Evolutionary conservation across 2,113 vertebrate genomes (phyloP).

Genomic region (Rhinolophus sinicus): DNA sequence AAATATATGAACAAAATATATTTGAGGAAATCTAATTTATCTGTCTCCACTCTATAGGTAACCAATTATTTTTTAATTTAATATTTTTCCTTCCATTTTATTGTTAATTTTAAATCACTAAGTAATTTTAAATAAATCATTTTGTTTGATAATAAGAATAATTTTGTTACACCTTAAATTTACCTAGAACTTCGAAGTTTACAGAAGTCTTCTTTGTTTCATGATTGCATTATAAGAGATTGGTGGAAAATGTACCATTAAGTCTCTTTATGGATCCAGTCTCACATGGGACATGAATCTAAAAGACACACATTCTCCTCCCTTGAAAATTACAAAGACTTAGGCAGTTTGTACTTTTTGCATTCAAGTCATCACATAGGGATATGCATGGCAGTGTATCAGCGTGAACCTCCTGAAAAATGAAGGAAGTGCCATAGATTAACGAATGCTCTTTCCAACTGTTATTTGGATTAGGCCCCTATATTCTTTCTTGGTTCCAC

Average conservation of each 20-base stretch:
- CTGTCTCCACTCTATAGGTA: neutral
- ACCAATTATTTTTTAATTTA: neutral
- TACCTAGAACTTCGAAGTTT: neutral
- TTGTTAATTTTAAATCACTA: slow-evolving; percentile 9
- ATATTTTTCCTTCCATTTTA: neutral
- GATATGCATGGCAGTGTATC: neutral
- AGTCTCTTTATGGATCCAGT: neutral
- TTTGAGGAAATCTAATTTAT: neutral
- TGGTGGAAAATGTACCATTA: neutral
- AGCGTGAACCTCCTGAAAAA: neutral
- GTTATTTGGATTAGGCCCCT: neutral
- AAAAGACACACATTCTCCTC: neutral
- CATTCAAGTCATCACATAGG: neutral
- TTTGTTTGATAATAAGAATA: neutral
- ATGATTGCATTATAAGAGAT: neutral
- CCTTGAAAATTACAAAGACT: neutral
- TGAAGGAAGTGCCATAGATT: neutral
- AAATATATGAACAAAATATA: neutral
- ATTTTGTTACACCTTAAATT: neutral
- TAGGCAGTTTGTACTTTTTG: neutral
- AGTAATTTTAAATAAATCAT: slow-evolving; percentile 5
- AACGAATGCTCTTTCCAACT: slow-evolving; percentile 1
- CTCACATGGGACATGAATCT: neutral
- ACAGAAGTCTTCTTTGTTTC: neutral
- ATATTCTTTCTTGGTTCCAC: slow-evolving; percentile 30